Conservation (phyloP, 2,888 invertebrate genomes). For the Asteroscopus sphinx region DNA sequence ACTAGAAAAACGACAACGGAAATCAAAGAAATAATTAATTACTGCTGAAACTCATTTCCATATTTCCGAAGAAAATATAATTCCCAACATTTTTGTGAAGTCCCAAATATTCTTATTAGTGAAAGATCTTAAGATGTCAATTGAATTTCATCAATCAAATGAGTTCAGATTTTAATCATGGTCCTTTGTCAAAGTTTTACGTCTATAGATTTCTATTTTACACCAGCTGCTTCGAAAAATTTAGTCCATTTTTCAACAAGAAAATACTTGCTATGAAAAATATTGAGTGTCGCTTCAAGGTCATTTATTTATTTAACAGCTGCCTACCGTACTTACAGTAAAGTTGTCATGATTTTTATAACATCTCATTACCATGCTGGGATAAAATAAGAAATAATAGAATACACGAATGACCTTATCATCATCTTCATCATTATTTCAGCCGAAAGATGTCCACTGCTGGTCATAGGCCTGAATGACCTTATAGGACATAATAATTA, state of each 20-base stretch:
- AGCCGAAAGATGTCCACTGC: too few species aligned
- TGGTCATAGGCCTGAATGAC: too few species aligned
- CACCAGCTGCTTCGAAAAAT: conserved; percentile 41
- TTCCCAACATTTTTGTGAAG: conserved; percentile 41
- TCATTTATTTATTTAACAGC: conserved; percentile 35
- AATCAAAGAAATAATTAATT: conserved; percentile 33
- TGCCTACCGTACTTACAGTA: too few species aligned
- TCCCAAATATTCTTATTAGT: conserved; percentile 42
- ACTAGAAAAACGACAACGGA: neutral
- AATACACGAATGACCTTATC: too few species aligned
- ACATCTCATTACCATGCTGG: conserved; percentile 22
- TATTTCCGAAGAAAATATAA: conserved; percentile 24
- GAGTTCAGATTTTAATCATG: conserved; percentile 53
- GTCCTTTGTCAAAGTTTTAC: conserved; percentile 53
- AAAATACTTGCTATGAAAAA: conserved; percentile 30
- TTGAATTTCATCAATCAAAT: conserved; percentile 59
- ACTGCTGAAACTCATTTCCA: conserved; percentile 21
- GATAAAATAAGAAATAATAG: conserved; percentile 8
- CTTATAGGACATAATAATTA: too few species aligned
- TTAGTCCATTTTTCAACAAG: conserved; percentile 33
- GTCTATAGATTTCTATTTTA: conserved; percentile 48
- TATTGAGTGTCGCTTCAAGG: conserved; percentile 35
- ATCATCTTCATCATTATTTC: too few species aligned
- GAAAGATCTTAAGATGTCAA: conserved; percentile 48
- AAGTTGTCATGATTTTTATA: conserved; percentile 30